Conservation (phyloP, 64 coral and sea anemone genomes). For the Montipora cactus region DNA sequence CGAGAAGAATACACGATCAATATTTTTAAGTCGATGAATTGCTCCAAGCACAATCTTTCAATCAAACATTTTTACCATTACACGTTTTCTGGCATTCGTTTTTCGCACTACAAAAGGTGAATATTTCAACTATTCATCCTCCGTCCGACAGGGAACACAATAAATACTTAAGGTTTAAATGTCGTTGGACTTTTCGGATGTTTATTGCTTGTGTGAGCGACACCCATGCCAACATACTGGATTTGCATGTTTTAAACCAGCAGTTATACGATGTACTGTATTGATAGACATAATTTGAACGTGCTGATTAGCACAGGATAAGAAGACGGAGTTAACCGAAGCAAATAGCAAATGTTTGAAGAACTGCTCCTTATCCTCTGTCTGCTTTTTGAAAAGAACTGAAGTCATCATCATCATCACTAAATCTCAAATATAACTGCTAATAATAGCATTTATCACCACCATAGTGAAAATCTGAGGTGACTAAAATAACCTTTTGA, state of each 20-base stretch:
- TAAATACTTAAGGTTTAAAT: neutral
- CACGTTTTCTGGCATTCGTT: neutral
- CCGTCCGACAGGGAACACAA: neutral
- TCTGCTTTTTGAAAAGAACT: no score
- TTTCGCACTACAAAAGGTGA: neutral
- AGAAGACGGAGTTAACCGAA: no score
- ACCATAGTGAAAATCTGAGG: no score
- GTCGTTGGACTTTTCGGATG: neutral
- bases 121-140: neutral
- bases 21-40: conserved; percentile 19
- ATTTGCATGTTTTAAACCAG: neutral
- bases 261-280: neutral
- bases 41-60: neutral
- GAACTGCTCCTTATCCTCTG: no score
- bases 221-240: neutral
- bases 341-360: no score
- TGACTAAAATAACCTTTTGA: no score
- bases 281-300: neutral
- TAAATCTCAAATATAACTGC: neutral
- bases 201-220: neutral
- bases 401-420: neutral
- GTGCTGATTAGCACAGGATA: neutral
- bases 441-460: neutral
- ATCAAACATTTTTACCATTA: neutral
- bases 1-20: conserved; percentile 7